A percentile compares a stretch with the other conserved stretches of the same genome.
Conservation (phyloP, 2,113 vertebrate species). For the Panurus biarmicus region DNA sequence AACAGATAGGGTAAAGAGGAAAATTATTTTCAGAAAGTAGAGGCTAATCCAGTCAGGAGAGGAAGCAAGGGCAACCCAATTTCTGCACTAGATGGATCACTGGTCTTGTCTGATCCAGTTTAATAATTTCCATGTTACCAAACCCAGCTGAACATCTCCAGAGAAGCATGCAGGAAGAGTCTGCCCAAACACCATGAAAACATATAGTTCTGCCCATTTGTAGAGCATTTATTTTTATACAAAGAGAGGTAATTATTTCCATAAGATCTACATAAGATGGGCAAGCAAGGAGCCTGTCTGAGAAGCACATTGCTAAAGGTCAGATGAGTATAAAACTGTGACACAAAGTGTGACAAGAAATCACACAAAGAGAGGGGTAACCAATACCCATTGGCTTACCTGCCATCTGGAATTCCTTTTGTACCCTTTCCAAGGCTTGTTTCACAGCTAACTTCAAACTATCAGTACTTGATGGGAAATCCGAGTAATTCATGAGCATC, state of each 20-base stretch:
- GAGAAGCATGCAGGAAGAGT: neutral
- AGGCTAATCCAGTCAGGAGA: neutral
- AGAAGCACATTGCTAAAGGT: neutral
- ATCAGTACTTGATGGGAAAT: constrained; percentile 60
- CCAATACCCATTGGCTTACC: constrained; percentile 45
- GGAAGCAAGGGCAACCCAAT: neutral
- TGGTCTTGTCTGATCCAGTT: neutral
- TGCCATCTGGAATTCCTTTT: constrained; percentile 22
- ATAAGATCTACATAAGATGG: neutral
- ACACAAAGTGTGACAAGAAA: constrained; percentile 5
- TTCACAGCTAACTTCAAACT: constrained; percentile 67
- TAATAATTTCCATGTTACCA: neutral
- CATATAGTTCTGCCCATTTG: neutral
- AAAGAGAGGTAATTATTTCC: neutral
- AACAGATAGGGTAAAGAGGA: neutral
- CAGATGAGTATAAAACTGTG: neutral
- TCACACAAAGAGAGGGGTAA: neutral
- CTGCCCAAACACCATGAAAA: neutral
- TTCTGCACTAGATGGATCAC: neutral
- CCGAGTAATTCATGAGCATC: constrained; percentile 82
- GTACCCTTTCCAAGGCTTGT: constrained; percentile 60
- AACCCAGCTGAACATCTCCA: neutral
- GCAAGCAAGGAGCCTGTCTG: neutral
- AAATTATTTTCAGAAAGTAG: neutral
- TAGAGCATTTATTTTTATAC: neutral